Evolutionary conservation across 2,888 invertebrate species (phyloP).

Genomic region (Dexiosoma caninum): DNA sequence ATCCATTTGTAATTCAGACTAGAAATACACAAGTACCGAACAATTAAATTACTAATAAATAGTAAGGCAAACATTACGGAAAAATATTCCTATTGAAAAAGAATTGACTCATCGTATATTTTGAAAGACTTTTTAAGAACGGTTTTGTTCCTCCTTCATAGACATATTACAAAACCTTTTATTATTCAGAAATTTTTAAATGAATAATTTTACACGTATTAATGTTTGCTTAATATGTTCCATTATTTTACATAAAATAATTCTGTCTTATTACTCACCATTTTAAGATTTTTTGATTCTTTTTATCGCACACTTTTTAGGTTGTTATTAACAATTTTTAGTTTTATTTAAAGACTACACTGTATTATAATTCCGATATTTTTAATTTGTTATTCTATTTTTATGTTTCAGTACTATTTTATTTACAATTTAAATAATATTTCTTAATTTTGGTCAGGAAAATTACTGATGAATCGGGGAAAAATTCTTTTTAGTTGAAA

Average conservation of each 20-base stretch:
- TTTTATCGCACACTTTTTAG: neutral
- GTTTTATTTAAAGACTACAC: neutral
- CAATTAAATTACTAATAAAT: neutral
- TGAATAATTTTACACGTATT: neutral
- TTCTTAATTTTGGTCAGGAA: constrained; percentile 21
- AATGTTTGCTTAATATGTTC: neutral
- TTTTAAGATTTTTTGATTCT: constrained; percentile 39
- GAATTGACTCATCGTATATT: constrained; percentile 31
- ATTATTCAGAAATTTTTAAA: neutral
- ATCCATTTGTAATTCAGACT: constrained; percentile 98
- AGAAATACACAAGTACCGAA: constrained; percentile 68
- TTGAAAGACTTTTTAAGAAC: constrained; percentile 15
- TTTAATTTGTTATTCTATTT: neutral
- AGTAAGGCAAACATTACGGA: neutral
- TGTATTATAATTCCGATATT: neutral
- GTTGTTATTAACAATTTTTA: constrained; percentile 1
- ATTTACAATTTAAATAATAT: constrained; percentile 19
- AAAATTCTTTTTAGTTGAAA: constrained; percentile 16
- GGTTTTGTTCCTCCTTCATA: constrained; percentile 6
- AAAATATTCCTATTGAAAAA: neutral
- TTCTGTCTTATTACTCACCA: constrained; percentile 60
- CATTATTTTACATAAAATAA: neutral
- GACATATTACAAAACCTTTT: neutral
- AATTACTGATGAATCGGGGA: constrained; percentile 52
- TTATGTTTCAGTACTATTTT: neutral